Evolutionary conservation across 53 echinoderm and acorn worm species (phyloP), one percentile per base, ranked within the genome.

Genomic region (Hippasteria phrygiana): DNA sequence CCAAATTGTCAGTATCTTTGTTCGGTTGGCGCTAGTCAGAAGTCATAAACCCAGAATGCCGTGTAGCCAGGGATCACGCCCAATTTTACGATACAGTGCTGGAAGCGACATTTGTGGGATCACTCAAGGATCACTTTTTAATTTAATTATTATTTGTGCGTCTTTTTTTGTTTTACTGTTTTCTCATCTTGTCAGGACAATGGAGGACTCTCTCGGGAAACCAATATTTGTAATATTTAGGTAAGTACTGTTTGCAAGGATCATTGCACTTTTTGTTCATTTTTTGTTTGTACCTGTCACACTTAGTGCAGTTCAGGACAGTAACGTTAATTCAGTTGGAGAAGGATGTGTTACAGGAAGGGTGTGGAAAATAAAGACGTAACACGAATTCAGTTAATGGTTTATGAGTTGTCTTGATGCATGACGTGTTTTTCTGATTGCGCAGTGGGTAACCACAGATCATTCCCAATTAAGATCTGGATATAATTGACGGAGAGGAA

Each of bases 171-270:
- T 76, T 26, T 43, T 18, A 36, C 9, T 48, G 7, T 41, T 85
- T 87, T 32, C n/a, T 73, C 37, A 35, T 74, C 36, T 34, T 22
- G 4, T 37, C 91, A 97, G 97, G 71, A 93, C 95, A n/a, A 93
- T 97, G 93, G 93, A 93, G 55, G 97, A 97, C 56, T 94, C 94
- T 59, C 90, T 97, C 14, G 97, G 95, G 36, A 97, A 97, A 87
- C 97, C 97, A 20, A 77, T 97, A 28, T 97, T 85, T 93, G 97
- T 97, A 28, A 97, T 97, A 73, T 97, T 95, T 45, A 97, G 97
- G 97, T 95, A 78, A 92, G 93, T 89, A 41, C 16, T 28, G 13
- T 17, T 2, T 32, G 20, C 45, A 43, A 35, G 8, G 34, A 26
- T 67, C 34, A 67, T 37, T 67, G 26, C 7, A 59, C 59, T 26